Evolutionary conservation across 1,140 invertebrate genomes (phyloP), one percentile per base, ranked within the genome.

Genomic region (Zaprionus ornatus): DNA sequence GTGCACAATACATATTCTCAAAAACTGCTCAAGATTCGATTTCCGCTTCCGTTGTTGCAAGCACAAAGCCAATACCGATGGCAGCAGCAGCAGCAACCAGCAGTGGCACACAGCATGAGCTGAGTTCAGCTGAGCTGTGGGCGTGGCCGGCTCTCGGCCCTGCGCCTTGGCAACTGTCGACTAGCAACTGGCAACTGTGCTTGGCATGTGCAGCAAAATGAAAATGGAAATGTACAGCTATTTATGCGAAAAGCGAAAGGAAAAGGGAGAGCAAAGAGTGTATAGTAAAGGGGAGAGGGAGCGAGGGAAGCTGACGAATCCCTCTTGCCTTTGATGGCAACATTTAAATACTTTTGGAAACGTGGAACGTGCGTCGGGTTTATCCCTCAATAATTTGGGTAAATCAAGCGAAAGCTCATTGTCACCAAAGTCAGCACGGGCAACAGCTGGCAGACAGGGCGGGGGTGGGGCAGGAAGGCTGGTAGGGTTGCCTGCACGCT

Each of bases 271-370:
- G n/a, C n/a, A n/a, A n/a, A n/a, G n/a, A n/a, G n/a, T n/a, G n/a
- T n/a, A n/a, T n/a, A n/a, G n/a, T n/a, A n/a, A n/a, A n/a, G 4
- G 5, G 2, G 19, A 10, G 19, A 21, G 15, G 35, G 12, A 12
- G 55, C 1, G 15, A 19, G 10, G 7, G 9, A n/a, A 15, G 35
- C 13, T 55, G 57, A 61, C 17, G 83, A 88, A 83, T 82, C 10
- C 4, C 80, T 72, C 48, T 60, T 80, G 80, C 77, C 83, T 80
- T 80, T 83, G 77, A 80, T 63, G 77, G 80, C 77, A 78, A 55
- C 80, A 87, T 87, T 87, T 88, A 87, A 88, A 87, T 88, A 86
- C 83, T 88, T 86, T 88, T 88, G 77, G 75, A 80, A 88, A 80
- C 84, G 10, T 21, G 80, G 73, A 79, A 73, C 67, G 67, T 75